Evolutionary conservation across 2,888 invertebrate species (phyloP).

Genomic region (Agrochola lota): DNA sequence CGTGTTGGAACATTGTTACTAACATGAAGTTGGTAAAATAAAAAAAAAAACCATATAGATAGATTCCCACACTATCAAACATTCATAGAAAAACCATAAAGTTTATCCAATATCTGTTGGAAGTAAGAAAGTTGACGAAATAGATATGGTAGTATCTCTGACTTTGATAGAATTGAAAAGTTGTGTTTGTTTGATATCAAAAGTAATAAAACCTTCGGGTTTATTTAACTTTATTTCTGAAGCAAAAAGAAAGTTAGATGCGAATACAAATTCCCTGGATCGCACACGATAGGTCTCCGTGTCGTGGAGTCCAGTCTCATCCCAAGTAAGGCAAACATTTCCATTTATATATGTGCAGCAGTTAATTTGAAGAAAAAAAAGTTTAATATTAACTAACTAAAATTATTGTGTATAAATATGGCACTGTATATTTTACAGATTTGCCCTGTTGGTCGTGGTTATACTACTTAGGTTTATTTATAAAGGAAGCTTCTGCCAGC

Average conservation of each 20-base stretch:
- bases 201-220: conserved; percentile 25
- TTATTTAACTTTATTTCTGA: conserved; percentile 30
- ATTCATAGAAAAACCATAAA: conserved; percentile 61
- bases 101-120: conserved; percentile 53
- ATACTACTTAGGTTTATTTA: not conserved
- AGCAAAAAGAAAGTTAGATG: conserved; percentile 13
- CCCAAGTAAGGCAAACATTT: too few relatives aligned
- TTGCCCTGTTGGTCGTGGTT: not conserved
- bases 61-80: conserved; percentile 51
- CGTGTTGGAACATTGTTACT: conserved; percentile 6
- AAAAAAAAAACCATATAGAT: conserved; percentile 31
- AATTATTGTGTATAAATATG: too few relatives aligned
- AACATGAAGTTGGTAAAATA: not conserved
- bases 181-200: conserved; percentile 39
- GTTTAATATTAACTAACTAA: too few relatives aligned
- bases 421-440: not conserved
- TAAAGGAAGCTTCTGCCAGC: not conserved
- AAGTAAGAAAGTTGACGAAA: conserved; percentile 37
- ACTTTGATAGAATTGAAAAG: conserved; percentile 52
- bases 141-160: conserved; percentile 20
- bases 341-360: too few relatives aligned
- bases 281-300: too few relatives aligned
- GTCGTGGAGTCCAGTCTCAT: too few relatives aligned
- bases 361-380: too few relatives aligned
- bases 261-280: conserved; percentile 2